Evolutionary conservation across 2,797 vertebrate species (phyloP), one percentile per base, ranked within the genome.

Genomic region (Nyctibius grandis): DNA sequence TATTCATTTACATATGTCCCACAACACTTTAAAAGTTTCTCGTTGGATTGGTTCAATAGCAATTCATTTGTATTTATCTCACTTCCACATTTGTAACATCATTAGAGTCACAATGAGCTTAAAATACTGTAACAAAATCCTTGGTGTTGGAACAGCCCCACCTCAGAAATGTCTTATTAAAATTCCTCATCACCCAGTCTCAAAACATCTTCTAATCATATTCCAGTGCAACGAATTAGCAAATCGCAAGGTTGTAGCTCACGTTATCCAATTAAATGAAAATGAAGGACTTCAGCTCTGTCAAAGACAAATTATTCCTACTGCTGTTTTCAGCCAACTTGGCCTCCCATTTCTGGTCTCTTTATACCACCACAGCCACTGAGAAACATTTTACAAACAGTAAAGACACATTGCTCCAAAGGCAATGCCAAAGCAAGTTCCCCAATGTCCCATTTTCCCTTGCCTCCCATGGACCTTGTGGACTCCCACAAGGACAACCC

Each of bases 181-280:
- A 96, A 96, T 96, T 95, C 95, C 87, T 93, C 95, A 91, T 94
- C 95, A 88, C 78, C 51, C 78, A 64, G 92, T 87, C 93, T 97
- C 95, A 96, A 96, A 97, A 96, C 95, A 96, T 96, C 93, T 96
- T 93, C 84, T 96, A 96, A 96, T 96, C 96, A 95, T 83, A 96
- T 95, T 97, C 95, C 81, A 94, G 92, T 92, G 92, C 86, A 92
- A 97, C 91, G 95, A 91, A 96, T 96, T 95, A 96, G 89, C 86
- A 97, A 92, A 91, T 89, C 7, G 15, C 93, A 93, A 96, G 95
- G 93, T 91, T 96, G 95, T 89, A 95, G 89, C 95, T 96, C 94
- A 94, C 42, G 42, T 95, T 94, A 95, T 83, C 96, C 93, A 96
- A 92, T 96, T 97, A 96, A 94, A 97, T 94, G 93, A 92, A 97